These are phyloP conservation scores for Ornithoptera alexandrae DNA, from an alignment of 2,888 invertebrate genomes.

Conservation along the genomic window DNA sequence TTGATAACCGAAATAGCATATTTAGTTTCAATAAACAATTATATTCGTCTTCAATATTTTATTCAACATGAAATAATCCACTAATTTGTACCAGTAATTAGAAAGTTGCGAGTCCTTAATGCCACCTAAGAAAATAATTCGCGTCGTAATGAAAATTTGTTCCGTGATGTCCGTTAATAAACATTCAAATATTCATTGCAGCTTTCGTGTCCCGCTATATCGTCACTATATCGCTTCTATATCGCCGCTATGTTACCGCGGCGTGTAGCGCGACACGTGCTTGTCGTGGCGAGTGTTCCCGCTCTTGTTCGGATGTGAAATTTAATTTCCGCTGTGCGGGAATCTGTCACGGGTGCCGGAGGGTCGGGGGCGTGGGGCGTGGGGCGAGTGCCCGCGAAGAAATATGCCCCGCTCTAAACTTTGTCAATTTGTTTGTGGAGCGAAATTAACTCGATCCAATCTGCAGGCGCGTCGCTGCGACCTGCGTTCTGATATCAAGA, in stretches of 20 bases:
- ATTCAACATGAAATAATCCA: too few relatives aligned
- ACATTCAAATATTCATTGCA: conserved; percentile 5
- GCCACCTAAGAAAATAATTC: too few relatives aligned
- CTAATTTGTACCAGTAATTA: too few relatives aligned
- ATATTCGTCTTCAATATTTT: too few relatives aligned
- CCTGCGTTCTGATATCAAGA: conserved; percentile 61
- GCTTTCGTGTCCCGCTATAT: neutral
- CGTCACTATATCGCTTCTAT: neutral
- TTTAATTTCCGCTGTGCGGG: conserved; percentile 79
- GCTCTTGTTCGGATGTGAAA: conserved; percentile 79
- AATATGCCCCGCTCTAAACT: conserved; percentile 80
- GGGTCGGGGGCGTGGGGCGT: conserved; percentile 42
- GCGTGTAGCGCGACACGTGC: conserved; percentile 57
- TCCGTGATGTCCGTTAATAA: too few relatives aligned
- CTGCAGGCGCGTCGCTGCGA: conserved; percentile 66
- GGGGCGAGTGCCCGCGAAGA: conserved; percentile 60
- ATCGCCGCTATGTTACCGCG: conserved; percentile 38
- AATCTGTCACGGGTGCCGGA: conserved; percentile 63
- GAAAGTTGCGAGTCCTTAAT: too few relatives aligned
- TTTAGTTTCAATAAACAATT: too few relatives aligned
- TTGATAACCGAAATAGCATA: neutral
- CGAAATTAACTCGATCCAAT: conserved; percentile 80
- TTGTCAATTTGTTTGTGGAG: conserved; percentile 81
- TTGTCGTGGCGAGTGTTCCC: conserved; percentile 63
- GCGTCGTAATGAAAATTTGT: too few relatives aligned